Conservation (phyloP, 2,797 vertebrate genomes). For the Halcyon chelicuti region DNA sequence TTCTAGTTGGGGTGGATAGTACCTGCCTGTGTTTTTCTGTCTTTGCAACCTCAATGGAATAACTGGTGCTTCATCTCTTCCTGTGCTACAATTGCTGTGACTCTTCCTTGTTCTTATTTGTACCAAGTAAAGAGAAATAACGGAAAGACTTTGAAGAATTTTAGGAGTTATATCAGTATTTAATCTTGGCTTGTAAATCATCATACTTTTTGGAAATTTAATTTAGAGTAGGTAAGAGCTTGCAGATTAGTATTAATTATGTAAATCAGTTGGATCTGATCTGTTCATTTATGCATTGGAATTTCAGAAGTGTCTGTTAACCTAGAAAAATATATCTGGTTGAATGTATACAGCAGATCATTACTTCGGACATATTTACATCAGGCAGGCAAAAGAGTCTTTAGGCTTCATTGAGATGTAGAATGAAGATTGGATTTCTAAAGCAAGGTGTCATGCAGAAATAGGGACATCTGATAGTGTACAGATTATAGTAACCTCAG, state of each 20-base stretch:
- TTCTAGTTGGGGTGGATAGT: neutral
- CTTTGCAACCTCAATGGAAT: neutral
- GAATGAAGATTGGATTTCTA: slow-evolving; percentile 21
- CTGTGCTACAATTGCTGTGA: neutral
- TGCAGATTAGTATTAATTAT: neutral
- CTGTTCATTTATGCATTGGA: neutral
- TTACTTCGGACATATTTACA: neutral
- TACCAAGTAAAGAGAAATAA: neutral
- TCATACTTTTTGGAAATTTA: neutral
- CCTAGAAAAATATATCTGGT: neutral
- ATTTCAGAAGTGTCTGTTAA: neutral
- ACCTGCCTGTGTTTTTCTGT: neutral
- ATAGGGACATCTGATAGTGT: neutral
- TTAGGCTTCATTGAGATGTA: neutral
- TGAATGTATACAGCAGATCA: neutral
- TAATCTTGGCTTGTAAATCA: neutral
- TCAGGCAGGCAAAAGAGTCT: neutral
- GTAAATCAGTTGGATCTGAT: neutral
- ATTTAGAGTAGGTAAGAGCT: neutral
- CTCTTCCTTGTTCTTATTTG: neutral
- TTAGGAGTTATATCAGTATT: neutral
- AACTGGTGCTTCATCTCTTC: neutral
- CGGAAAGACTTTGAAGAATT: neutral
- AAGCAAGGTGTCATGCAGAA: neutral
- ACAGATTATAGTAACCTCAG: neutral